These are phyloP conservation scores for Harlomillsia oculata DNA, from an alignment of 1,140 invertebrate species.

Conservation along the genomic window DNA sequence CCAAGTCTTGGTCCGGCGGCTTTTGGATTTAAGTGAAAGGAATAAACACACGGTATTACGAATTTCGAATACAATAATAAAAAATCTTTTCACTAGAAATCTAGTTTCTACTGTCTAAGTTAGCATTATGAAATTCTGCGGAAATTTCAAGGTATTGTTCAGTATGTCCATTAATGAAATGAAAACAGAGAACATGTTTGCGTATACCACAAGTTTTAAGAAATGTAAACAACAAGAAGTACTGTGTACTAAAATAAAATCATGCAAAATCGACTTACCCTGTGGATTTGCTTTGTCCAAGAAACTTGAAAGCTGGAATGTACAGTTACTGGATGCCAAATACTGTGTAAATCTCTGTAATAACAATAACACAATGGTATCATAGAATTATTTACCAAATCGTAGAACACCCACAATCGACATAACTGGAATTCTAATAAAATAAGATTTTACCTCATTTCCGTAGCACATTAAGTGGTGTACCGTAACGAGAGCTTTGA, in stretches of 20 bases:
- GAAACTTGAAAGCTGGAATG: conserved; percentile 95
- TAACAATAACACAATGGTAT: conserved; percentile 34
- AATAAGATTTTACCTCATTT: conserved; percentile 74
- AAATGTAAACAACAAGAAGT: background rate
- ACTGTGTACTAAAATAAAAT: background rate
- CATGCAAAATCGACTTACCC: conserved; percentile 57
- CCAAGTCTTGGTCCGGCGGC: conserved; percentile 33
- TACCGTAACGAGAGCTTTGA: conserved; percentile 95
- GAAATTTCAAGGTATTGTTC: background rate
- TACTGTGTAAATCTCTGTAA: conserved; percentile 98
- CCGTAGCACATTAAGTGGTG: conserved; percentile 99
- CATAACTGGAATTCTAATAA: background rate
- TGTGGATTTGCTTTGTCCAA: conserved; percentile 90
- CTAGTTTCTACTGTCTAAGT: background rate
- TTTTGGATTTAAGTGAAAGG: background rate
- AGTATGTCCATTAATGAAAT: background rate
- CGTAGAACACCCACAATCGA: background rate
- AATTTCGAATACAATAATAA: background rate
- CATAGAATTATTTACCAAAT: no score
- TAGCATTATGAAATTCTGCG: background rate
- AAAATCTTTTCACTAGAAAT: background rate
- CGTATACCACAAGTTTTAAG: background rate
- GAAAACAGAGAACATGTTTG: background rate
- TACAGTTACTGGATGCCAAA: conserved; percentile 96
- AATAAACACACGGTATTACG: conserved; percentile 4